Conservation (phyloP, 2,888 invertebrate genomes). For the Cosmia trapezina region DNA sequence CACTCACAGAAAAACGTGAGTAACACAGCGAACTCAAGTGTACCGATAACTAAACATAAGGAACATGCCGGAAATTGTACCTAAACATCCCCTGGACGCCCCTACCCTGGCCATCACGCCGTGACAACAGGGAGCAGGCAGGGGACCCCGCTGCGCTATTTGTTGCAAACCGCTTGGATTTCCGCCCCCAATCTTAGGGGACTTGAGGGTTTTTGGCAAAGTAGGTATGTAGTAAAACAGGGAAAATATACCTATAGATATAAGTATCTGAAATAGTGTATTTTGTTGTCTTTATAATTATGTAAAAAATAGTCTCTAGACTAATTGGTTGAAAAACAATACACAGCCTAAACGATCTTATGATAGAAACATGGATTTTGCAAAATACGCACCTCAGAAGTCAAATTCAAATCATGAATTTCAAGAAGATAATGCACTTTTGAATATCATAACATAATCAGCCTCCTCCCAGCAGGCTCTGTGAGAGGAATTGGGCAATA, state of each 20-base stretch:
- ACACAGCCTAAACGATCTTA: not conserved
- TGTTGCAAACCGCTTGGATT: conserved; percentile 80
- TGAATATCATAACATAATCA: not conserved
- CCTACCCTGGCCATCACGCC: conserved; percentile 65
- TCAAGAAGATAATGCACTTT: not conserved
- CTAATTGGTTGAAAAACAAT: not conserved
- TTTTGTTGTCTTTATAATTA: not conserved
- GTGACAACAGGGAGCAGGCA: conserved; percentile 67
- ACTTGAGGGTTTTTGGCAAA: conserved; percentile 58
- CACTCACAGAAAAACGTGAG: conserved; percentile 27
- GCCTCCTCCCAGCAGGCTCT: too few species aligned
- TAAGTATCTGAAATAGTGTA: not conserved
- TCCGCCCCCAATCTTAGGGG: conserved; percentile 74
- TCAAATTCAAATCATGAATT: not conserved
- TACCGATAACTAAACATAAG: conserved; percentile 63
- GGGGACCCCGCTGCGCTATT: conserved; percentile 80
- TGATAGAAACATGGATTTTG: not conserved
- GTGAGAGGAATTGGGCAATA: too few species aligned
- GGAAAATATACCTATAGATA: not conserved
- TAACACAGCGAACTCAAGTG: conserved; percentile 44
- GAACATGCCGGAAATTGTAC: conserved; percentile 64
- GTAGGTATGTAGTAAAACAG: conserved; percentile 3
- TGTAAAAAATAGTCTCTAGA: not conserved
- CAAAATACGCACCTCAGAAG: not conserved
- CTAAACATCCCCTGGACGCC: conserved; percentile 57